Conservation (phyloP, 2,797 vertebrate species). For the Clarias platycephalus region DNA sequence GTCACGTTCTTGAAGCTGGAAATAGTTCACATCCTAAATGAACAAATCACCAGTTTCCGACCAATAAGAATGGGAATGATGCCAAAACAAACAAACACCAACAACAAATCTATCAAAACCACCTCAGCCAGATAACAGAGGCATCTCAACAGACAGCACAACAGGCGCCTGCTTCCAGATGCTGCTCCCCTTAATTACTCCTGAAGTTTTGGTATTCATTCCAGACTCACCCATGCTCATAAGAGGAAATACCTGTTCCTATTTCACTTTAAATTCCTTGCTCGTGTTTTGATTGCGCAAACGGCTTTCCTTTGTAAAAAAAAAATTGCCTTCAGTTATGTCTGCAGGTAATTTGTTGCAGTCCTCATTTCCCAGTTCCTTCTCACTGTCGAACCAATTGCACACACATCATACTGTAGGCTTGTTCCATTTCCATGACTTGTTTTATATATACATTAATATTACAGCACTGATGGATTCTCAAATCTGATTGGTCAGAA, state of each 20-base stretch:
- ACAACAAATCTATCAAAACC: not conserved
- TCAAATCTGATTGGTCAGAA: not conserved
- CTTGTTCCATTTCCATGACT: not conserved
- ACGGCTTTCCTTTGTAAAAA: not conserved
- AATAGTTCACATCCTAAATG: not conserved
- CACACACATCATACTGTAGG: not conserved
- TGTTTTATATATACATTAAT: not conserved
- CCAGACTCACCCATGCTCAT: not conserved
- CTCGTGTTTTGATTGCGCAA: not conserved
- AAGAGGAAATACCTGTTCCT: constrained; percentile 15
- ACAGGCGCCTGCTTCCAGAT: not conserved
- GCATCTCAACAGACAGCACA: not conserved
- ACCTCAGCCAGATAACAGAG: not conserved
- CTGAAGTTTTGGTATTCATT: constrained; percentile 10
- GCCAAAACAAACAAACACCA: not conserved
- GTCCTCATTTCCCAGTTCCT: not conserved
- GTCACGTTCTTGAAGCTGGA: not conserved
- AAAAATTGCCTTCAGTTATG: not conserved
- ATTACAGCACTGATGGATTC: not conserved
- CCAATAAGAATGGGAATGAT: not conserved
- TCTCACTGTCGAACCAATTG: not conserved
- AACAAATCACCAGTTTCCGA: not conserved
- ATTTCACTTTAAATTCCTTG: not conserved
- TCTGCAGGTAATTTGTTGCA: not conserved
- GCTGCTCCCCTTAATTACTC: not conserved